Conservation (phyloP, 1,140 invertebrate species). For the Diuraphis noxia region DNA sequence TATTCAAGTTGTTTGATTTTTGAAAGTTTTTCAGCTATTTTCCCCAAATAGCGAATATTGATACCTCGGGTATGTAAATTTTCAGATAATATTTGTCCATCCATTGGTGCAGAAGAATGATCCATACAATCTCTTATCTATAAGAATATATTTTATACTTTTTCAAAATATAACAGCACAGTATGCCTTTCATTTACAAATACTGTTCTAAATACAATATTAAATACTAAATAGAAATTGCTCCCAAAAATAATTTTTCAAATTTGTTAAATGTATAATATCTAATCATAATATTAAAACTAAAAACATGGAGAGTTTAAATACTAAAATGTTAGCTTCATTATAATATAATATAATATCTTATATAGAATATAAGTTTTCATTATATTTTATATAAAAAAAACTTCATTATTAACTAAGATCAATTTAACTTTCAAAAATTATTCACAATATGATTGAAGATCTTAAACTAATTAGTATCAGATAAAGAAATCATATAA, state of each 20-base stretch:
- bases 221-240: too few relatives aligned
- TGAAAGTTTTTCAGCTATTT: slow-evolving; percentile 76
- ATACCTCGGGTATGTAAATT: slow-evolving; percentile 92
- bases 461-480: neutral
- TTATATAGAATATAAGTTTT: too few relatives aligned
- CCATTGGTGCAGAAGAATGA: slow-evolving; percentile 90
- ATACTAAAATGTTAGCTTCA: too few relatives aligned
- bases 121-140: slow-evolving; percentile 90
- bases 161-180: neutral
- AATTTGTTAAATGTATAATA: too few relatives aligned
- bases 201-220: too few relatives aligned
- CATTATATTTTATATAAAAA: too few relatives aligned
- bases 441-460: neutral
- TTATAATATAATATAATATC: too few relatives aligned
- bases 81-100: slow-evolving; percentile 92
- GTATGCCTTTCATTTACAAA: neutral
- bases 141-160: slow-evolving; percentile 56
- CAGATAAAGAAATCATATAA: neutral
- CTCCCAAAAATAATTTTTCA: too few relatives aligned
- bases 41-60: slow-evolving; percentile 94
- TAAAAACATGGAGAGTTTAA: too few relatives aligned
- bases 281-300: too few relatives aligned
- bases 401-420: too few relatives aligned
- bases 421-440: too few relatives aligned
- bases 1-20: slow-evolving; percentile 83